phyloP scores from a whole-genome alignment of 2,888 invertebrate genomes.

The Euphydryas editha region DNA sequence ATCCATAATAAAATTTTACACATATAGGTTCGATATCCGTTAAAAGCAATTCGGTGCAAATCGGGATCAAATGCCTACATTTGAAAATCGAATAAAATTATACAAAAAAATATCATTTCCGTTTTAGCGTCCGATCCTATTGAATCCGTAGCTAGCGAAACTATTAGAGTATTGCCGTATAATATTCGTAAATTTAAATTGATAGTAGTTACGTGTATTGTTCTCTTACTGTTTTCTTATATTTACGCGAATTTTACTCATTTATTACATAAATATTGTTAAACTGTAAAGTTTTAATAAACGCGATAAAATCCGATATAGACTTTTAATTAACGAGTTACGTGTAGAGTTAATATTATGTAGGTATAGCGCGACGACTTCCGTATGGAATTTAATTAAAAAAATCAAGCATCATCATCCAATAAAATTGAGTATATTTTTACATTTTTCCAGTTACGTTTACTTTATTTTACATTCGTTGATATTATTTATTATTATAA shows the following conservation, averaged over 20 bases:
- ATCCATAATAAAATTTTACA: not conserved
- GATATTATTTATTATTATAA: not conserved
- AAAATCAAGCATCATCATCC: no score
- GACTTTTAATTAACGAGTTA: no score
- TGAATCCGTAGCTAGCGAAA: constrained; percentile 28
- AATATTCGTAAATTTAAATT: constrained; percentile 41
- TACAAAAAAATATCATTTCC: constrained; percentile 31
- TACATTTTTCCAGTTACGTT: not conserved
- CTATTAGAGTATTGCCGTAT: constrained; percentile 33
- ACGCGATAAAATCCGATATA: no score
- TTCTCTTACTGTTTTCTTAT: no score
- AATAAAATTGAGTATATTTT: no score
- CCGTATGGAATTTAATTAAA: no score
- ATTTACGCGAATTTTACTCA: no score
- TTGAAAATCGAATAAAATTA: constrained; percentile 15
- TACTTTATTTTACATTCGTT: not conserved
- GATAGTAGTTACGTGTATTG: constrained; percentile 19
- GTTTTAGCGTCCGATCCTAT: constrained; percentile 31
- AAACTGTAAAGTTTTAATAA: no score
- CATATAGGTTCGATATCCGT: not conserved
- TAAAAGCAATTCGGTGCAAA: constrained; percentile 10
- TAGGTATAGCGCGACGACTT: not conserved
- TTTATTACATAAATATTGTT: no score
- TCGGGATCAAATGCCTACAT: constrained; percentile 5
- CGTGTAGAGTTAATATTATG: constrained; percentile 9